Evolutionary conservation across 2,113 vertebrate species (phyloP).

Genomic region (Amazona vittata): DNA sequence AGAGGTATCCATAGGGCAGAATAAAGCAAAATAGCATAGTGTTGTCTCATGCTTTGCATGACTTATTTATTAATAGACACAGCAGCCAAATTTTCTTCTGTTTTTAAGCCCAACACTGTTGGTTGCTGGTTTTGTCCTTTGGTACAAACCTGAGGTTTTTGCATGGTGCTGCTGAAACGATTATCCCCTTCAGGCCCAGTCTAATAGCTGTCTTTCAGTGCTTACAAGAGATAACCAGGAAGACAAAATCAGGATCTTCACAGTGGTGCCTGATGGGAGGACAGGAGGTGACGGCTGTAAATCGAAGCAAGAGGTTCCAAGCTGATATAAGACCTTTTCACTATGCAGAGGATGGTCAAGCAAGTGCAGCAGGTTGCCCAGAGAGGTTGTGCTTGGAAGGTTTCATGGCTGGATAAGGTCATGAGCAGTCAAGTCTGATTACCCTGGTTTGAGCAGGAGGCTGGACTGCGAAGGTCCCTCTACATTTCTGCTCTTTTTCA

Average conservation of each 20-base stretch:
- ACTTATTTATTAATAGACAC: background rate
- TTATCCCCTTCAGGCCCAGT: background rate
- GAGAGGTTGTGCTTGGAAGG: background rate
- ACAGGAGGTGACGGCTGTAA: background rate
- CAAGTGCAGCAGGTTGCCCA: background rate
- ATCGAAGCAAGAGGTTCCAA: background rate
- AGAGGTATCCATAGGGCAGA: background rate
- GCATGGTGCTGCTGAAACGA: background rate
- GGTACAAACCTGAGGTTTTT: background rate
- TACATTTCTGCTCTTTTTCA: background rate
- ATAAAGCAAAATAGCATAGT: background rate
- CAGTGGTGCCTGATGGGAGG: background rate
- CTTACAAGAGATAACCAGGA: background rate
- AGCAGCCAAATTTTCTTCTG: background rate
- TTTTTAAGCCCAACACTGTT: background rate
- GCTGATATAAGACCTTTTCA: background rate
- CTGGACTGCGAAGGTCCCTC: background rate
- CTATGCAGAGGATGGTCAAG: background rate
- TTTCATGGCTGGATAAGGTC: background rate
- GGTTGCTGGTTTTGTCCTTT: background rate
- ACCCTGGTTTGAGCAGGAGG: background rate
- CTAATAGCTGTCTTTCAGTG: background rate
- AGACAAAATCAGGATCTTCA: background rate
- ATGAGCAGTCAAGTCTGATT: background rate
- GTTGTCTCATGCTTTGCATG: background rate